These are phyloP conservation scores for Watsonalla cultraria DNA, from an alignment of 2,888 invertebrate genomes.

Conservation along the genomic window DNA sequence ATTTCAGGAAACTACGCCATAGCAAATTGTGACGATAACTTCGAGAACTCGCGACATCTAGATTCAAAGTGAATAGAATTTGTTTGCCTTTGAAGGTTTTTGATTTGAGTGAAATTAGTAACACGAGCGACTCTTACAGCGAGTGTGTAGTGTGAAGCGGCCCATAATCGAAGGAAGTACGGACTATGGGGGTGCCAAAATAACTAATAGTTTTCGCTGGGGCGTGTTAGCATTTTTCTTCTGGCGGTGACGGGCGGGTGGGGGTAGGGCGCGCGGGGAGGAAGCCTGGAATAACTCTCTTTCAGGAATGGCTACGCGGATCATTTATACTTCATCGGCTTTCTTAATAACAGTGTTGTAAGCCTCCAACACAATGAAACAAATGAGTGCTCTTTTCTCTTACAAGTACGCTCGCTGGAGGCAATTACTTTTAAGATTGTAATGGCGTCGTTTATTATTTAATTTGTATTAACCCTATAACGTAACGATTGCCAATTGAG, in stretches of 20 bases:
- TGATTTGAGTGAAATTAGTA: slow-evolving; percentile 6
- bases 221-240: slow-evolving; percentile 80
- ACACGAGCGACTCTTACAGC: slow-evolving; percentile 21
- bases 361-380: slow-evolving; percentile 17
- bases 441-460: slow-evolving; percentile 1
- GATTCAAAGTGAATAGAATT: neutral
- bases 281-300: slow-evolving; percentile 53
- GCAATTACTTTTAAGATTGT: neutral
- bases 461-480: too few relatives aligned
- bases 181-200: slow-evolving; percentile 74
- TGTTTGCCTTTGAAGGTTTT: neutral
- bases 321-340: slow-evolving; percentile 76
- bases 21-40: too few relatives aligned
- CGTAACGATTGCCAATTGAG: too few relatives aligned
- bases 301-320: slow-evolving; percentile 67
- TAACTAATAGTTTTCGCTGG: slow-evolving; percentile 79
- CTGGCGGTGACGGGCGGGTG: slow-evolving; percentile 69
- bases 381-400: slow-evolving; percentile 22
- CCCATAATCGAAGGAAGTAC: slow-evolving; percentile 60
- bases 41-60: neutral
- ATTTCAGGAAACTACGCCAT: neutral
- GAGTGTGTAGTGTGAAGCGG: slow-evolving; percentile 37
- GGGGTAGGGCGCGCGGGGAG: slow-evolving; percentile 25
- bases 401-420: slow-evolving; percentile 10
- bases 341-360: slow-evolving; percentile 54